Evolutionary conservation across 2,797 vertebrate genomes (phyloP).

Genomic region (Pantherophis alleghaniensis): DNA sequence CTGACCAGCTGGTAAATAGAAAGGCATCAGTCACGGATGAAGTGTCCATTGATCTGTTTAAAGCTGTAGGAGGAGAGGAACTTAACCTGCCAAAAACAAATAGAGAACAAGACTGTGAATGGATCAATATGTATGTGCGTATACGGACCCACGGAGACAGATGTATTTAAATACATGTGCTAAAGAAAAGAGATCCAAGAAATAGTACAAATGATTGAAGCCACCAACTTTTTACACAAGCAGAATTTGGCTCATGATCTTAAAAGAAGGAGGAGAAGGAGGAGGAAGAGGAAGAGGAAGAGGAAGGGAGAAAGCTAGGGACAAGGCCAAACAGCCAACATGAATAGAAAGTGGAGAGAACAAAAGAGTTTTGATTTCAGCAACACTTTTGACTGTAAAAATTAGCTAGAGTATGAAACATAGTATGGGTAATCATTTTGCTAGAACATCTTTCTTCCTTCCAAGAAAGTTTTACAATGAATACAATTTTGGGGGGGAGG

Average conservation of each 20-base stretch:
- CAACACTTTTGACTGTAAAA: not conserved
- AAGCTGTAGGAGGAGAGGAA: not conserved
- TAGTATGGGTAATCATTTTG: not conserved
- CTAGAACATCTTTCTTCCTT: not conserved
- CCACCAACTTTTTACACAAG: not conserved
- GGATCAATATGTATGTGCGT: not conserved
- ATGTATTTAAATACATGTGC: not conserved
- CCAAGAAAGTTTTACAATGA: not conserved
- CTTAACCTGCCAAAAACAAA: not conserved
- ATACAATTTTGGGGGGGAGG: not conserved
- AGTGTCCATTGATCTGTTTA: not conserved
- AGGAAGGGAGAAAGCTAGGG: too few species aligned
- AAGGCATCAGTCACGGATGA: not conserved
- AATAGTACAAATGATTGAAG: not conserved
- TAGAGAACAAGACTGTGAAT: not conserved
- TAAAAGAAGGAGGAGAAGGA: not conserved
- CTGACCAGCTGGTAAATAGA: not conserved
- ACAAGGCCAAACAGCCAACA: not conserved
- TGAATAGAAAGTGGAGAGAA: not conserved
- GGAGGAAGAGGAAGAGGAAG: too few species aligned
- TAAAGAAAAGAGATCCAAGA: not conserved
- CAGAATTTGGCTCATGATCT: not conserved
- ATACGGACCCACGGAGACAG: not conserved
- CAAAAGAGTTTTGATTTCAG: not conserved
- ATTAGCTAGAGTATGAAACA: not conserved